Base-by-base conservation (phyloP, 2,888 invertebrate genomes). In the Ophion ellenae region DNA sequence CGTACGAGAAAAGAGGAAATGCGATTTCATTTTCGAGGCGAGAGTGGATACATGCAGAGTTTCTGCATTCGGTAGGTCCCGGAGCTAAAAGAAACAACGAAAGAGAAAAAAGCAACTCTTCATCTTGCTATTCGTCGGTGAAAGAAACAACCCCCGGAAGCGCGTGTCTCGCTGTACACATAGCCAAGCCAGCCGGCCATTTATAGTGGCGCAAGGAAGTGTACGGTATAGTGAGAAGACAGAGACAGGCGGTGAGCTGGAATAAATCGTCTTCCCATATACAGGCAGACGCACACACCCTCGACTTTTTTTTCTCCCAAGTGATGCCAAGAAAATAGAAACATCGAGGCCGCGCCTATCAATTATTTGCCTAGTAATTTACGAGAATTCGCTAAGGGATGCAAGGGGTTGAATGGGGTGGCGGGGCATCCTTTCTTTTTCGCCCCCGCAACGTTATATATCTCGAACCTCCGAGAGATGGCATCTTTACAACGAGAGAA, bases 271-370 rank as follows among this genome's bases (percentile, higher is more conserved):
- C 69, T 81, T 83, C 24, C 24, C 28, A 79, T 63, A 20, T 57
- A 45, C 24, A 70, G 53, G 17, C 57, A 57, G 28, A 6, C 47
- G 47, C 61, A 57, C 89, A 80, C 88, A 86, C 11, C n/a, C 40
- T 88, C 90, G 91, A 32, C 36, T 53, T 74, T 91, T 91, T 92
- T 24, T 24, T 24, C 24, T 1, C 92, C 90, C 92, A 91, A 93
- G 91, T 90, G 90, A 92, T 93, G 93, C 93, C 93, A 93, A 92
- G 93, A 91, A 93, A 93, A 93, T 92, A 92, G 92, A 93, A 93
- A 93, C 93, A 93, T 93, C 91, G 92, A 90, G 84, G 85, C 90
- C 90, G 91, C 75, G 92, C 92, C 93, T 93, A 93, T 94, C 93
- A 93, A 94, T 94, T 94, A 93, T 94, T 93, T 91, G 91, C 88